phyloP scores from a whole-genome alignment of 2,888 invertebrate species.

The Tachina lurida region DNA sequence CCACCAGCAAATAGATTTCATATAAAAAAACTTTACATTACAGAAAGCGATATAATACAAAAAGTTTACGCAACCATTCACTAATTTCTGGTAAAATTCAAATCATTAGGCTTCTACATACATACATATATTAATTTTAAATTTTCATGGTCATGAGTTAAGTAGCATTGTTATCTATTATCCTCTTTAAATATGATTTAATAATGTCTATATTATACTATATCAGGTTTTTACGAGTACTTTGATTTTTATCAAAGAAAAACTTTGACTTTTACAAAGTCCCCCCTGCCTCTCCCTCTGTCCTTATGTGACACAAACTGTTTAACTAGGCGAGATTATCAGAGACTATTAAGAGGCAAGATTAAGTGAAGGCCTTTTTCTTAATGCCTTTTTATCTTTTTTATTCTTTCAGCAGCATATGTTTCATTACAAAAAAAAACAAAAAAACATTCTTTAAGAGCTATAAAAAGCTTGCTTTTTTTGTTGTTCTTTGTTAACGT shows the following conservation, averaged over 20 bases:
- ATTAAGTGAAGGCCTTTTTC: conserved; percentile 28
- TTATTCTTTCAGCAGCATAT: neutral
- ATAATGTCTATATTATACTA: neutral
- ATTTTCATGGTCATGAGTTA: neutral
- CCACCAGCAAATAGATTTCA: too few relatives aligned
- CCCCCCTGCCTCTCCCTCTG: too few relatives aligned
- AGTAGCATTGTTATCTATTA: neutral
- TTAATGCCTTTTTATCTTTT: neutral
- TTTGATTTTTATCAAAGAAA: conserved; percentile 7
- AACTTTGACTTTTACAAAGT: conserved; percentile 19
- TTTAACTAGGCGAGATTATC: neutral
- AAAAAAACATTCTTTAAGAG: neutral
- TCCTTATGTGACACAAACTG: neutral
- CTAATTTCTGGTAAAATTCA: neutral
- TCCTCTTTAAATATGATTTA: neutral
- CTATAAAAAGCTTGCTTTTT: neutral
- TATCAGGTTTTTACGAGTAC: neutral
- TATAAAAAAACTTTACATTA: too few relatives aligned
- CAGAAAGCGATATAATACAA: too few relatives aligned
- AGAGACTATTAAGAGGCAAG: conserved; percentile 10
- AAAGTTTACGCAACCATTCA: too few relatives aligned
- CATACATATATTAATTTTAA: neutral
- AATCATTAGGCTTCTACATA: neutral
- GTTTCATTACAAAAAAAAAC: conserved; percentile 3
- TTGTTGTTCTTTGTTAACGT: neutral